phyloP scores from a whole-genome alignment of 1,140 invertebrate genomes.

The Chlorops oryzae region DNA sequence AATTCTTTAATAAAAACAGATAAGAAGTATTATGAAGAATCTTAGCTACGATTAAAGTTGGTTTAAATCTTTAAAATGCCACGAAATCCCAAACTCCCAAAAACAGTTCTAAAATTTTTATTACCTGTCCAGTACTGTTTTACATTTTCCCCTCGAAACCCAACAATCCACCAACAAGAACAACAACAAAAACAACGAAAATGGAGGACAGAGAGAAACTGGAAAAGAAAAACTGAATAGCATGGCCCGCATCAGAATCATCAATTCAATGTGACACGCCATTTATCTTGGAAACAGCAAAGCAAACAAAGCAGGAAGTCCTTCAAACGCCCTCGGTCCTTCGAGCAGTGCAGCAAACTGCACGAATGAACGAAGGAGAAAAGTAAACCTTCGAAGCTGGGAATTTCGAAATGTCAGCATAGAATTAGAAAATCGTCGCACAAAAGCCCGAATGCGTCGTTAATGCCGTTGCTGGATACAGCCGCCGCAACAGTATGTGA shows the following conservation, averaged over 20 bases:
- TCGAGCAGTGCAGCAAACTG: constrained; percentile 12
- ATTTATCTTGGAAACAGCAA: constrained; percentile 33
- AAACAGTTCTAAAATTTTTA: no score
- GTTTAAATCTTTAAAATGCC: no score
- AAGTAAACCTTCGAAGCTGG: no score
- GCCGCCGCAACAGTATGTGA: no score
- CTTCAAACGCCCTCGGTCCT: constrained; percentile 40
- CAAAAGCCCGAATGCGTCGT: constrained; percentile 9
- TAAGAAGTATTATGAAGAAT: no score
- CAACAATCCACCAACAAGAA: background rate
- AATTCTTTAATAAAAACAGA: no score
- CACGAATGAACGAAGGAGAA: no score
- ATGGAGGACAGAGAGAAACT: background rate
- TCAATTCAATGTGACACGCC: constrained; percentile 45
- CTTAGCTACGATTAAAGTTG: no score
- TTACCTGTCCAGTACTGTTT: no score
- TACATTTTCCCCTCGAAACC: no score
- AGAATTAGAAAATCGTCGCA: constrained; percentile 37
- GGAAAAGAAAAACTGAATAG: background rate
- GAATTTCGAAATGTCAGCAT: constrained; percentile 36
- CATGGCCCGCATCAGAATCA: constrained; percentile 19
- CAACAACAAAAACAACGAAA: background rate
- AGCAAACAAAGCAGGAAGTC: constrained; percentile 14
- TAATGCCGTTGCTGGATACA: constrained; percentile 2
- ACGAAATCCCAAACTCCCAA: no score